Evolutionary conservation across 2,888 invertebrate genomes (phyloP).

Genomic region (Podabrus alpinus): DNA sequence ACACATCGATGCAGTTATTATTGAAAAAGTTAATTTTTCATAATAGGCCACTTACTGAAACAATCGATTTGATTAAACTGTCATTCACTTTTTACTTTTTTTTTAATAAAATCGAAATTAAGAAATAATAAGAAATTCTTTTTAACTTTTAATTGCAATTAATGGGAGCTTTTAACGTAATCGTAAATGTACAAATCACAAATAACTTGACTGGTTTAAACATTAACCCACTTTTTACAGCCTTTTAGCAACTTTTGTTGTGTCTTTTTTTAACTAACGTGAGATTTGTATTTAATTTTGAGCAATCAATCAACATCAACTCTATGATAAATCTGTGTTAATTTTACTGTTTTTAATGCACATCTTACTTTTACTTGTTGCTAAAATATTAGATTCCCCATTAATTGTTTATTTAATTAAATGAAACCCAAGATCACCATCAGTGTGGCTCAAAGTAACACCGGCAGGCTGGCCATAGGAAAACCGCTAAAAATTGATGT

Average conservation of each 20-base stretch:
- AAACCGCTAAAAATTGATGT: too few relatives aligned
- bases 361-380: neutral
- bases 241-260: neutral
- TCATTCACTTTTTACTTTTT: neutral
- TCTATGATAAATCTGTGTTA: neutral
- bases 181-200: constrained; percentile 4
- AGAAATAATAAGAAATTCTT: neutral
- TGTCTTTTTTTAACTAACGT: neutral
- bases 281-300: neutral
- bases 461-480: too few relatives aligned
- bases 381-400: neutral
- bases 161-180: constrained; percentile 11
- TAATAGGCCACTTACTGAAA: neutral
- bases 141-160: constrained; percentile 6
- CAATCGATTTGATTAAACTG: neutral
- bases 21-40: neutral
- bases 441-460: too few relatives aligned
- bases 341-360: neutral
- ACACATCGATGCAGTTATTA: constrained; percentile 6
- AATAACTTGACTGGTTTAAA: neutral
- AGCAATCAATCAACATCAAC: neutral
- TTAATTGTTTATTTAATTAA: neutral
- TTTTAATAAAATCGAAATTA: neutral
- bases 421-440: too few relatives aligned
- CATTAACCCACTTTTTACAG: constrained; percentile 13